Percentiles rank a stretch among this genome's conserved stretches.
Conservation (phyloP, 2,888 invertebrate species). For the Sphaerophoria rueppellii region DNA sequence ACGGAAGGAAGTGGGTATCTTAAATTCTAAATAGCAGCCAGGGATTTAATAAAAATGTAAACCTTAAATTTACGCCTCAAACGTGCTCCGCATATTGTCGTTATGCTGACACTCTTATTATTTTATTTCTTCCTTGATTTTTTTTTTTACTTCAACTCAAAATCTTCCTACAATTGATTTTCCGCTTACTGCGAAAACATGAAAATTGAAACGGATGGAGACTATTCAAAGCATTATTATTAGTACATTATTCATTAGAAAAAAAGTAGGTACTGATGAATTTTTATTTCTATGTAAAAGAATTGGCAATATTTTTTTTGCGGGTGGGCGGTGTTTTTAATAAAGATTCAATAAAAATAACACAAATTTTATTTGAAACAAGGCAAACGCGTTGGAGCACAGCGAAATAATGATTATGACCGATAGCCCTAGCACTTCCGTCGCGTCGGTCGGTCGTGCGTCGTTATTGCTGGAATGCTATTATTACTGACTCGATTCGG, state of each 20-base stretch:
- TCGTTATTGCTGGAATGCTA: neutral
- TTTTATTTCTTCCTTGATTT: slow-evolving; percentile 3
- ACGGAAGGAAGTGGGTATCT: neutral
- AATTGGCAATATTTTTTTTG: neutral
- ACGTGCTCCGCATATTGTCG: slow-evolving; percentile 43
- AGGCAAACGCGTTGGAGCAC: slow-evolving; percentile 8
- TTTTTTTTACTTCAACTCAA: slow-evolving; percentile 33
- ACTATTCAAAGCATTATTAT: slow-evolving; percentile 28
- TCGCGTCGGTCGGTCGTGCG: too few species aligned
- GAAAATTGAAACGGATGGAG: slow-evolving; percentile 28
- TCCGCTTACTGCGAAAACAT: slow-evolving; percentile 11
- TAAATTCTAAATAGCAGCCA: slow-evolving; percentile 33
- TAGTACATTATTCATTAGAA: slow-evolving; percentile 39
- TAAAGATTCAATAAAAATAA: slow-evolving; percentile 21
- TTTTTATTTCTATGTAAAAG: neutral
- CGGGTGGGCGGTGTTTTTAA: neutral
- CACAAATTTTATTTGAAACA: slow-evolving; percentile 14
- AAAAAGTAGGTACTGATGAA: slow-evolving; percentile 36
- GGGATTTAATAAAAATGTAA: slow-evolving; percentile 43
- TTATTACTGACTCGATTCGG: neutral
- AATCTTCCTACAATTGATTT: slow-evolving; percentile 52
- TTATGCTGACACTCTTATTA: neutral
- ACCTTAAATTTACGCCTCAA: slow-evolving; percentile 52
- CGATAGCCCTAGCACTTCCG: neutral
- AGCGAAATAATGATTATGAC: neutral